Evolutionary conservation across 2,888 invertebrate genomes (phyloP).

Genomic region (Lasius platythorax): DNA sequence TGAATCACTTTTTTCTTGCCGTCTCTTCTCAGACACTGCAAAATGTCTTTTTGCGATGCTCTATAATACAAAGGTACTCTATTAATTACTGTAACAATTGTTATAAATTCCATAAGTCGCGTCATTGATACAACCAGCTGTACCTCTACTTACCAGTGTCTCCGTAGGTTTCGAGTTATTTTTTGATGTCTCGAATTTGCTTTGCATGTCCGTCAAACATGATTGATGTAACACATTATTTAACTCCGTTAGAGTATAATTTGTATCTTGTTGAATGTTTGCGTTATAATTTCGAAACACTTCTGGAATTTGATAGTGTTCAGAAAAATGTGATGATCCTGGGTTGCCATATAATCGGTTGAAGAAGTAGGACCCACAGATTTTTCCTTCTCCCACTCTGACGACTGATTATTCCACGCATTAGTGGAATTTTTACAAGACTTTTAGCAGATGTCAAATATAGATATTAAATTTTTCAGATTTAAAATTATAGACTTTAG

Average conservation of each 20-base stretch:
- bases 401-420: not conserved
- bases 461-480: not conserved
- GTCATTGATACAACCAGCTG: not conserved
- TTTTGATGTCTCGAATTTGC: not conserved
- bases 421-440: not conserved
- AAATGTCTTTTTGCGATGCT: not conserved
- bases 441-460: not conserved
- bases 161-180: not conserved
- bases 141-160: not conserved
- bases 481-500: not conserved
- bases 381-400: not conserved
- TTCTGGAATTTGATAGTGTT: not conserved
- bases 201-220: not conserved
- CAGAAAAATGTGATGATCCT: not conserved
- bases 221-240: not conserved
- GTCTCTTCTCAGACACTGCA: not conserved
- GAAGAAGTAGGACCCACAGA: not conserved
- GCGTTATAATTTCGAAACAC: not conserved
- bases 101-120: not conserved
- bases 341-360: not conserved
- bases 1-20: no score
- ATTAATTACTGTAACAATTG: not conserved
- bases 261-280: not conserved
- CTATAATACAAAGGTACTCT: not conserved
- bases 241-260: not conserved